Conservation (phyloP, 35 echinoderm and acorn worm species). For the Apostichopus parvimensis region DNA sequence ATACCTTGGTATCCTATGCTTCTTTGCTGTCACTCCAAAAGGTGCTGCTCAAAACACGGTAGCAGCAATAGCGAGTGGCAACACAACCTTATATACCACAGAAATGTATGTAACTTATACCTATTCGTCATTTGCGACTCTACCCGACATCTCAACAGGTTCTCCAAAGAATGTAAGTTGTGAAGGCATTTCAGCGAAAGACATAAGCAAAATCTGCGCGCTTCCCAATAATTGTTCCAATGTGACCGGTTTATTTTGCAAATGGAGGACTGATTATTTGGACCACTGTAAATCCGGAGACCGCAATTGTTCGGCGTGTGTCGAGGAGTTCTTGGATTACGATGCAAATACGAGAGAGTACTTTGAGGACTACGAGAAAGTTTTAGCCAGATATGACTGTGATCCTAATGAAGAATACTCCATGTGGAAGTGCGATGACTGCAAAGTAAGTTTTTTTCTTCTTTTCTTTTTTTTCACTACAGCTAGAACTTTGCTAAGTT, state of each 20-base stretch:
- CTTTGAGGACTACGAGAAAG: neutral
- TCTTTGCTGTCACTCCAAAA: constrained; percentile 43
- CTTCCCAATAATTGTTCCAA: neutral
- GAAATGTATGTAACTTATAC: constrained; percentile 24
- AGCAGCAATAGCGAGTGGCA: constrained; percentile 32
- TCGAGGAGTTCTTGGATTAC: neutral
- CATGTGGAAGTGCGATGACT: constrained; percentile 20
- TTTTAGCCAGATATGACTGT: constrained; percentile 40
- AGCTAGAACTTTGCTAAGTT: too few species aligned
- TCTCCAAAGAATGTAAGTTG: neutral
- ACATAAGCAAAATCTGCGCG: neutral
- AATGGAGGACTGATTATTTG: constrained; percentile 42
- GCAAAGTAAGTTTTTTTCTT: constrained; percentile 24
- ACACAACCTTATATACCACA: constrained; percentile 29
- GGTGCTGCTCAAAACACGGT: neutral
- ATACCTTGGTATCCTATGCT: constrained; percentile 56
- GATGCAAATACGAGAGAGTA: neutral
- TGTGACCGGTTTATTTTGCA: neutral
- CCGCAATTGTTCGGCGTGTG: neutral
- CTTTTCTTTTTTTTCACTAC: neutral
- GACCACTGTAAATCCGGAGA: neutral
- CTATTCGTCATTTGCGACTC: neutral
- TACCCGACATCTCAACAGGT: neutral
- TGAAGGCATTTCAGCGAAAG: neutral
- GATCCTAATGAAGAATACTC: neutral